Conservation (phyloP, 2,797 vertebrate species). For the Acipenser oxyrinchus region DNA sequence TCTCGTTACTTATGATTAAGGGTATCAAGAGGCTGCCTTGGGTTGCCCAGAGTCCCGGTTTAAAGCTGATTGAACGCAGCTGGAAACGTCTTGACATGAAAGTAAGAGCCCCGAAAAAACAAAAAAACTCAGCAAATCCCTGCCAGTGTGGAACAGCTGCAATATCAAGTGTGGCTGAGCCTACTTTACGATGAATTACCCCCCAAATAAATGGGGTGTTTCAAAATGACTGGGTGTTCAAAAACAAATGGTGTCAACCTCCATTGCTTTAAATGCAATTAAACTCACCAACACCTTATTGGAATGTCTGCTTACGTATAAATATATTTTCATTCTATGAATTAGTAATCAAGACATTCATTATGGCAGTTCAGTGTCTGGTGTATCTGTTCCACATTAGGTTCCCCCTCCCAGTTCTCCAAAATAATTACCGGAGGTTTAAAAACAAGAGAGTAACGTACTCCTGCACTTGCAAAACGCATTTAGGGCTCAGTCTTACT, state of each 20-base stretch:
- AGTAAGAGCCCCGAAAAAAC: conserved; percentile 25
- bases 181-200: background rate
- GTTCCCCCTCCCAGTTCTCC: background rate
- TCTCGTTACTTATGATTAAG: conserved; percentile 26
- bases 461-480: too few relatives aligned
- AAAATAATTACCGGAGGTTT: too few relatives aligned
- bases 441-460: too few relatives aligned
- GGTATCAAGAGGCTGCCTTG: conserved; percentile 7
- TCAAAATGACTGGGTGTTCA: background rate
- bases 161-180: background rate
- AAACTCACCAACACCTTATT: too few relatives aligned
- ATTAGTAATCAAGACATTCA: too few relatives aligned
- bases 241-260: too few relatives aligned
- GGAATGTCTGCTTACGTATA: too few relatives aligned
- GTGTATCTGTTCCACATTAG: conserved; percentile 5
- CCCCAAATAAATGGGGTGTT: background rate
- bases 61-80: conserved; percentile 19
- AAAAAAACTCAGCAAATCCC: background rate
- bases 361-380: background rate
- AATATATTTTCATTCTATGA: too few relatives aligned
- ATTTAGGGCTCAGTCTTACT: too few relatives aligned
- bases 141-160: background rate
- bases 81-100: conserved; percentile 29
- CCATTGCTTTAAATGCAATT: too few relatives aligned
- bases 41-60: conserved; percentile 4